Conservation (phyloP, 1,140 invertebrate species). For the Cataglyphis hispanica region DNA sequence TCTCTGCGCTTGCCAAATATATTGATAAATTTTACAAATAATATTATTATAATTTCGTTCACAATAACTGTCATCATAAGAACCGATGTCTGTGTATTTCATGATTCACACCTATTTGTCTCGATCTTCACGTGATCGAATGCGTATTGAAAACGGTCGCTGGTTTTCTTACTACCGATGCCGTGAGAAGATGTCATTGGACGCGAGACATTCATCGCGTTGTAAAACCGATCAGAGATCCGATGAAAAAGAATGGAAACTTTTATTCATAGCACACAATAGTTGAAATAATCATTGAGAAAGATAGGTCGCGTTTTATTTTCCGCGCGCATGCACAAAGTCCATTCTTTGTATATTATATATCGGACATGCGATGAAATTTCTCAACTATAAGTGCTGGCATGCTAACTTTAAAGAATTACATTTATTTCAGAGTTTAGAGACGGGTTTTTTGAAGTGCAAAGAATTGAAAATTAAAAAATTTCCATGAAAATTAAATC, state of each 20-base stretch:
- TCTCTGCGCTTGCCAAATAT: neutral
- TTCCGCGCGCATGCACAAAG: slow-evolving; percentile 17
- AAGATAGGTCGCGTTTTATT: slow-evolving; percentile 41
- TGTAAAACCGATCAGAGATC: slow-evolving; percentile 29
- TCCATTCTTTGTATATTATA: slow-evolving; percentile 25
- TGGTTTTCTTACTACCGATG: slow-evolving; percentile 29
- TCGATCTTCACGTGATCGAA: slow-evolving; percentile 47
- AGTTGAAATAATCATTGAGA: slow-evolving; percentile 59
- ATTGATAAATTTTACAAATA: neutral
- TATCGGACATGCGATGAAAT: neutral
- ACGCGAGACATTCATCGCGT: slow-evolving; percentile 36
- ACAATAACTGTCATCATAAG: neutral
- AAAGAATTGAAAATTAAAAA: slow-evolving; percentile 20
- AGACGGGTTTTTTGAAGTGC: neutral
- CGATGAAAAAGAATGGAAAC: slow-evolving; percentile 32
- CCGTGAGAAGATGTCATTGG: slow-evolving; percentile 43
- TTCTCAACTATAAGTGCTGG: slow-evolving; percentile 8
- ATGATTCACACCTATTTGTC: slow-evolving; percentile 31
- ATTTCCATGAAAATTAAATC: neutral
- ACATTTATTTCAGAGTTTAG: neutral
- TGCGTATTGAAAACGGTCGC: slow-evolving; percentile 13
- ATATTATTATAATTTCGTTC: neutral
- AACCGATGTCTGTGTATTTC: slow-evolving; percentile 40
- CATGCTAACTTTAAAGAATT: slow-evolving; percentile 19
- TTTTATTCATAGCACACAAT: slow-evolving; percentile 36